Conservation (phyloP, 2,888 invertebrate genomes). For the Blera fallax region DNA sequence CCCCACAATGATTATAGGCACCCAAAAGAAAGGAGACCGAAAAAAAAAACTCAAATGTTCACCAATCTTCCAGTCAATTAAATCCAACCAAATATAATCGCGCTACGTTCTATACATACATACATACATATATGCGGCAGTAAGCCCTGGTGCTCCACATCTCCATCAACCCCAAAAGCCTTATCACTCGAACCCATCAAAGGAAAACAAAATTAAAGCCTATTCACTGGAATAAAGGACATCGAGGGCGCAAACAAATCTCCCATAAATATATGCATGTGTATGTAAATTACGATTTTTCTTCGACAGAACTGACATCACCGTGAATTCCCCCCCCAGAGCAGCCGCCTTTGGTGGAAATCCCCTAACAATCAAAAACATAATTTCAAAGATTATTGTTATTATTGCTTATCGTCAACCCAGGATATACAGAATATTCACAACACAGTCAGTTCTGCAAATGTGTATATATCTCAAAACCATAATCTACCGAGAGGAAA, state of each 20-base stretch:
- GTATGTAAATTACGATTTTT: slow-evolving; percentile 49
- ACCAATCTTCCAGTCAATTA: slow-evolving; percentile 72
- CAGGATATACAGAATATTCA: neutral
- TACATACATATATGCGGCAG: neutral
- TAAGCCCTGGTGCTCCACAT: slow-evolving; percentile 31
- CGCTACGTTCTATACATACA: neutral
- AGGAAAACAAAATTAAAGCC: slow-evolving; percentile 52
- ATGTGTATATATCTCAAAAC: slow-evolving; percentile 24
- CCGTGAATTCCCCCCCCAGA: neutral
- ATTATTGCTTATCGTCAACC: slow-evolving; percentile 64
- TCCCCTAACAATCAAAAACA: slow-evolving; percentile 63
- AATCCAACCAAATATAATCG: slow-evolving; percentile 59
- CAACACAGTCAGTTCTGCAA: neutral
- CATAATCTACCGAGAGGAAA: slow-evolving; percentile 6
- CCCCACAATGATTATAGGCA: slow-evolving; percentile 26
- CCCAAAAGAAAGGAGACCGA: neutral
- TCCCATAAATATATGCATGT: slow-evolving; percentile 31
- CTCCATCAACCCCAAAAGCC: slow-evolving; percentile 13
- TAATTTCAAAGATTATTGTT: slow-evolving; percentile 69
- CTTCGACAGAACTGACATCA: slow-evolving; percentile 15
- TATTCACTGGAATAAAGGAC: slow-evolving; percentile 34
- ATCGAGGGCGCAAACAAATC: slow-evolving; percentile 33
- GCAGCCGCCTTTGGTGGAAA: slow-evolving; percentile 13
- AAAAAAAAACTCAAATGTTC: slow-evolving; percentile 30
- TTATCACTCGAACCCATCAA: slow-evolving; percentile 69